Percentiles rank a stretch among this genome's conserved stretches.
phyloP scores from a whole-genome alignment of 1,140 invertebrate genomes.

The Charaxes varanes region DNA sequence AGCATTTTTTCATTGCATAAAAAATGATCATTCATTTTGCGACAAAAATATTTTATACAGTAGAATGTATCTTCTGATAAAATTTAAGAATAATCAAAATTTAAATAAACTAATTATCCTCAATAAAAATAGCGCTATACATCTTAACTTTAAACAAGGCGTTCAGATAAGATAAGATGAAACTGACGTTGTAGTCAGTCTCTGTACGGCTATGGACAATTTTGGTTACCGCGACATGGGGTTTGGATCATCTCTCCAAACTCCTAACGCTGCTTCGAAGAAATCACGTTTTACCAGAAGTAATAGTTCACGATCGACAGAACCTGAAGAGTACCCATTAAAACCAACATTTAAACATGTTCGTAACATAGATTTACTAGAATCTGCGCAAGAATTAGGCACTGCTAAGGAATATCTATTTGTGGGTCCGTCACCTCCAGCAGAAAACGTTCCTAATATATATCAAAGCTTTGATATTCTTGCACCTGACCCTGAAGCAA shows the following conservation, averaged over 20 bases:
- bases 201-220: constrained; percentile 45
- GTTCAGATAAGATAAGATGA: constrained; percentile 60
- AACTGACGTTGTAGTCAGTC: constrained; percentile 22
- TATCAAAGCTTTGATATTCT: constrained; percentile 77
- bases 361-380: constrained; percentile 54
- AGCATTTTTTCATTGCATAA: no score
- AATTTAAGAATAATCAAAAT: no score
- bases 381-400: constrained; percentile 42
- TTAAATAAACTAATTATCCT: constrained; percentile 37
- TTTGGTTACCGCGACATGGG: constrained; percentile 68
- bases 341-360: constrained; percentile 50
- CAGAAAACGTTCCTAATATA: constrained; percentile 78
- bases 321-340: constrained; percentile 56
- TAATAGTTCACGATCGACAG: constrained; percentile 39
- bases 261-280: constrained; percentile 33
- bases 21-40: no score
- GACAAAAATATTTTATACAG: no score
- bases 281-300: constrained; percentile 38
- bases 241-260: constrained; percentile 49
- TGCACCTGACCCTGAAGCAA: constrained; percentile 76
- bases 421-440: constrained; percentile 77
- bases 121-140: no score
- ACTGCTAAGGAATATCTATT: constrained; percentile 75
- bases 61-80: no score
- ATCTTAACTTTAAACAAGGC: constrained; percentile 47